Base-by-base conservation (phyloP, 2,888 invertebrate genomes). In the Heliconius aoede region DNA sequence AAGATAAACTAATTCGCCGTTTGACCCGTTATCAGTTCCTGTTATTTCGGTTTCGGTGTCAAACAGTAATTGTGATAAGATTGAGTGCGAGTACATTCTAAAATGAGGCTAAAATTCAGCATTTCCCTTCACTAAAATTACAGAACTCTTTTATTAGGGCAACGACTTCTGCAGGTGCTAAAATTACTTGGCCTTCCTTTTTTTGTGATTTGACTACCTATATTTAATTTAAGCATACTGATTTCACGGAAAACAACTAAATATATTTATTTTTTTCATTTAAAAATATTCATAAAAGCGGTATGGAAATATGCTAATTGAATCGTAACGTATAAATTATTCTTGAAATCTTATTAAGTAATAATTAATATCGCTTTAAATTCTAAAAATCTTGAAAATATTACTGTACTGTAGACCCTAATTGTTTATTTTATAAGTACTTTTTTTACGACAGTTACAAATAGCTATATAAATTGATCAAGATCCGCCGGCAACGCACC, bases 1-100 rank as follows among this genome's bases (percentile, higher is more conserved):
- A 32, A 58, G 46, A 68, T 72, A 73, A 73, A 65, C 28, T 15
- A 7, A 69, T 36, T 51, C 62, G 61, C 64, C 71, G 62, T 74
- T 71, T 74, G 77, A 77, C 77, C 77, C 65, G 46, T 74, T 74
- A 77, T 77, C 77, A 61, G 32, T 51, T 51, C 26, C 46, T 62
- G 69, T 73, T 61, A 71, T 74, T 71, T 74, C 46, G 77, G 65
- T 73, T 77, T 69, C 30, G 69, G 69, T 77, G 74, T 65, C 74
- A 74, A 74, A 73, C 68, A 73, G 11, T 62, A 51, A 68, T 60
- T 55, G 36, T 71, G 74, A 71, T 74, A 46, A 74, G 30, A 18
- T 28, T 28, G 24, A 26, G 32, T 36, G 71, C 60, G n/a, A 51
- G 30, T n/a, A 30, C 46, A 5, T 46, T 18, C 18, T 21, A 51